phyloP scores from a whole-genome alignment of 30 jellyfish, hydroid and myxozoan genomes.

The Nemopilema nomurai region DNA sequence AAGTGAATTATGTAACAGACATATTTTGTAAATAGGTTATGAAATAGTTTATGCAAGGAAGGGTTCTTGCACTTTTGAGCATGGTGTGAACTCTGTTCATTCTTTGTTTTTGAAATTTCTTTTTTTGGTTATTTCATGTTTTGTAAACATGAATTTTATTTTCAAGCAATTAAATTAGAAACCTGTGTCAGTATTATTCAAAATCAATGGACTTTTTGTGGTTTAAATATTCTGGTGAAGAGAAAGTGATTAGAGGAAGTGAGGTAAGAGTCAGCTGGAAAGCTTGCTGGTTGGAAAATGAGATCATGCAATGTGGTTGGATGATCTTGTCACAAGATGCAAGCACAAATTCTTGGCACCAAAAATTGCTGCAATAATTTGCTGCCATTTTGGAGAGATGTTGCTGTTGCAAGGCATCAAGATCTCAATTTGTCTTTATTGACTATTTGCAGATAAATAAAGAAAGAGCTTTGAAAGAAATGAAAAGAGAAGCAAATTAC shows the following conservation, averaged over 20 bases:
- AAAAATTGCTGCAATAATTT: neutral
- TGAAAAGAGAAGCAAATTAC: neutral
- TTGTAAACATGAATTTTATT: neutral
- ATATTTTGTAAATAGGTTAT: too few species aligned
- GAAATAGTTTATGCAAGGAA: too few species aligned
- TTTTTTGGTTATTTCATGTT: too few species aligned
- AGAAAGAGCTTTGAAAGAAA: neutral
- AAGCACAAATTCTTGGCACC: neutral
- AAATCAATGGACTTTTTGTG: neutral
- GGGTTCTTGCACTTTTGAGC: neutral
- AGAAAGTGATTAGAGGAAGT: neutral
- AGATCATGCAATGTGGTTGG: neutral
- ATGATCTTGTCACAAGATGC: conserved; percentile 9
- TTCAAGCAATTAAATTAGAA: too few species aligned
- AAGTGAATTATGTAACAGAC: too few species aligned
- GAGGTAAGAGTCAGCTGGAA: neutral
- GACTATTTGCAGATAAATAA: conserved; percentile 50
- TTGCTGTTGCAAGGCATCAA: conserved; percentile 5
- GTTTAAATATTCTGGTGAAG: neutral
- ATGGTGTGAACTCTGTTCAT: neutral
- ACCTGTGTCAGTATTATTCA: too few species aligned
- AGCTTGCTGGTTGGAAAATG: neutral
- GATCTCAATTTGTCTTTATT: conserved; percentile 3
- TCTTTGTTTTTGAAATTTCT: too few species aligned
- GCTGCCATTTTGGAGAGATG: conserved; percentile 1